Evolutionary conservation across 2,888 invertebrate species (phyloP).

Genomic region (Latrodectus elegans): DNA sequence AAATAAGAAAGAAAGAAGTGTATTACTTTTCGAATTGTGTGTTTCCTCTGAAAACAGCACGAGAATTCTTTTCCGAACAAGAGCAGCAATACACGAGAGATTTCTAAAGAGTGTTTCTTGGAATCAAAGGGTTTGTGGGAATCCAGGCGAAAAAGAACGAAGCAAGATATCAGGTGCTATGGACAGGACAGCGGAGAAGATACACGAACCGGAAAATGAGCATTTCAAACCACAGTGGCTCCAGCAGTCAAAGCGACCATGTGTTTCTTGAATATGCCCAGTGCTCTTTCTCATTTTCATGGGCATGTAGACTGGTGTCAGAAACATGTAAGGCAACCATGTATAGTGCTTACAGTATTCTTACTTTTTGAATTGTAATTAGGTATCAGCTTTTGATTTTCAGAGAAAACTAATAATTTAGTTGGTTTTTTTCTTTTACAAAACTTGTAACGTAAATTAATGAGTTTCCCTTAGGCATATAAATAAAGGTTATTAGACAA

Average conservation of each 20-base stretch:
- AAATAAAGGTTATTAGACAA: no score
- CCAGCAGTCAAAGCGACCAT: conserved; percentile 21
- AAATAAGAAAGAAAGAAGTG: no score
- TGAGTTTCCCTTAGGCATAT: no score
- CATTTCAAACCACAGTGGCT: conserved; percentile 35
- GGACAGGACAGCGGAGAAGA: background rate
- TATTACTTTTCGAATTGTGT: no score
- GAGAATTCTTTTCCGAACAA: background rate
- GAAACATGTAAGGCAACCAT: background rate
- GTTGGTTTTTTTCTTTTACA: background rate
- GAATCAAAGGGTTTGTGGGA: background rate
- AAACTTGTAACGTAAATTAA: background rate
- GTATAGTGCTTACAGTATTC: background rate
- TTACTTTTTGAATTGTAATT: background rate
- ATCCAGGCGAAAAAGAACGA: background rate
- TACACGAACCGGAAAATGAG: conserved; percentile 35
- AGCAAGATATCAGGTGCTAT: conserved; percentile 20
- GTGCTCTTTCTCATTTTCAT: background rate
- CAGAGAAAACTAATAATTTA: no score
- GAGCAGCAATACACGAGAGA: background rate
- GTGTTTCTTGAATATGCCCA: conserved; percentile 11
- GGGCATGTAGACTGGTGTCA: conserved; percentile 26
- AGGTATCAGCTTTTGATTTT: no score
- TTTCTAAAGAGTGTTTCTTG: background rate
- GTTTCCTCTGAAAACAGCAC: no score